phyloP scores from a whole-genome alignment of 1,140 invertebrate genomes.

The Phymastichus coffea region DNA sequence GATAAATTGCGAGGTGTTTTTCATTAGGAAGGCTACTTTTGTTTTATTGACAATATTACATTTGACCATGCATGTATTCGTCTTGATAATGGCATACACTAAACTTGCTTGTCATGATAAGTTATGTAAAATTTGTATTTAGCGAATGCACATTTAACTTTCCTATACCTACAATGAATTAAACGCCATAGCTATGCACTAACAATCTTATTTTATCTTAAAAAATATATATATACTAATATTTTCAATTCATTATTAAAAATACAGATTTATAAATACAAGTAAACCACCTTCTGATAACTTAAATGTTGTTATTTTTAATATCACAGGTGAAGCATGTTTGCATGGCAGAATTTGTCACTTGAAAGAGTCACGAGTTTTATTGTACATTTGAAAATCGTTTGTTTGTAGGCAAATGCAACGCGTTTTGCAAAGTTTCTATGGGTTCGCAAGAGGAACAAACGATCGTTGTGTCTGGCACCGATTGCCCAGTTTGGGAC shows the following conservation, averaged over 20 bases:
- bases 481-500: slow-evolving; percentile 71
- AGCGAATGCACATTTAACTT: too few relatives aligned
- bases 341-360: slow-evolving; percentile 3
- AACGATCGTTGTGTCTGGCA: slow-evolving; percentile 65
- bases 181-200: too few relatives aligned
- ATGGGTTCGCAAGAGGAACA: slow-evolving; percentile 76
- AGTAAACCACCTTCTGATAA: too few relatives aligned
- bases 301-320: too few relatives aligned
- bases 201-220: background rate
- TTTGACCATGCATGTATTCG: slow-evolving; percentile 6
- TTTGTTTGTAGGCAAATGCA: slow-evolving; percentile 51
- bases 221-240: background rate
- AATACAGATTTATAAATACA: background rate
- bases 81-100: too few relatives aligned
- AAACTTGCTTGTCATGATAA: too few relatives aligned
- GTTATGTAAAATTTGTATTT: too few relatives aligned
- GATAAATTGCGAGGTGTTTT: too few relatives aligned
- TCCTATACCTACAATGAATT: too few relatives aligned
- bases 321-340: slow-evolving; percentile 21
- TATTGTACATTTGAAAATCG: slow-evolving; percentile 23
- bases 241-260: background rate
- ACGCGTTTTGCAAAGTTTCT: slow-evolving; percentile 78
- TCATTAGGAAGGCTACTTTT: slow-evolving; percentile 17
- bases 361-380: too few relatives aligned
- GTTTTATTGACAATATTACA: slow-evolving; percentile 24